Conservation (phyloP, 2,797 vertebrate genomes). For the Myioborus melanocephalus region DNA sequence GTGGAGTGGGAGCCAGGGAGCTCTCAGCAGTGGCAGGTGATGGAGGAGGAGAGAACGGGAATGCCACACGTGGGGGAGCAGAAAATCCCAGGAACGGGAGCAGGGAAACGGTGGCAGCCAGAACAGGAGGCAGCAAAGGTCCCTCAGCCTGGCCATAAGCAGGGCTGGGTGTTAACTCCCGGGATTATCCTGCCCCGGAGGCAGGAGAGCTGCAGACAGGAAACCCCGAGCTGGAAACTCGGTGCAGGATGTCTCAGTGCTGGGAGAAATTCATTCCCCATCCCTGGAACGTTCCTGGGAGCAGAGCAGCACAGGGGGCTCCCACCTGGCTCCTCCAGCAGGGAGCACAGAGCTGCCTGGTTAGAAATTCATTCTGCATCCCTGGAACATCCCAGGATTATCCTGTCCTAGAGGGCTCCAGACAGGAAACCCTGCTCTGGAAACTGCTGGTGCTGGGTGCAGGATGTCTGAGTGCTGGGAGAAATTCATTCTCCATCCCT, state of each 20-base stretch:
- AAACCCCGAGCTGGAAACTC: neutral
- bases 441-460: too few relatives aligned
- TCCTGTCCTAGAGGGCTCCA: neutral
- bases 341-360: too few relatives aligned
- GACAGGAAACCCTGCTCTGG: neutral
- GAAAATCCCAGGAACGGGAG: neutral
- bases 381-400: neutral
- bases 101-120: slow-evolving; percentile 28
- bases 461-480: too few relatives aligned
- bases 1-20: slow-evolving; percentile 48
- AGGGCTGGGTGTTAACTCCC: neutral
- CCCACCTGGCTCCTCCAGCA: too few relatives aligned
- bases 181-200: neutral
- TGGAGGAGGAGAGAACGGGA: neutral
- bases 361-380: neutral
- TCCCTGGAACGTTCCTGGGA: too few relatives aligned
- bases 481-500: too few relatives aligned
- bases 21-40: neutral
- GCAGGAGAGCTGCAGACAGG: slow-evolving; percentile 5
- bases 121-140: slow-evolving; percentile 40
- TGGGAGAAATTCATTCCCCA: too few relatives aligned
- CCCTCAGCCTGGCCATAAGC: slow-evolving; percentile 26
- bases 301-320: too few relatives aligned
- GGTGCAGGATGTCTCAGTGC: too few relatives aligned
- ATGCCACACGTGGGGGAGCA: neutral